Evolutionary conservation across 2,888 invertebrate species (phyloP), one percentile per base, ranked within the genome.

Genomic region (Encarsia formosa): DNA sequence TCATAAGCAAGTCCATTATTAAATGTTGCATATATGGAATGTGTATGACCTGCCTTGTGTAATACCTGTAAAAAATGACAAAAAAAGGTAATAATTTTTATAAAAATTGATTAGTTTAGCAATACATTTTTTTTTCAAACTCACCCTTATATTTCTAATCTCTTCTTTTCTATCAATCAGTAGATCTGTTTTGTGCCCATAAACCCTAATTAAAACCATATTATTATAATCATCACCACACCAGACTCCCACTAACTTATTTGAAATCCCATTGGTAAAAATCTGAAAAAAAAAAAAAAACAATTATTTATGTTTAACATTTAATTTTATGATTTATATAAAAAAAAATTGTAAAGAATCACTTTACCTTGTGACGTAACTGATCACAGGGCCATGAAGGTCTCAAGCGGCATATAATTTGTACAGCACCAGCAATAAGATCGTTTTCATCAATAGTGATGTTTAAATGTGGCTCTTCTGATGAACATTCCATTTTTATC

Each of bases 261-360:
- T 96, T 41, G 95, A 93, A 57, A 93, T 90, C 38, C 96, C 96
- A 80, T 94, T 91, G 58, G 92, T 94, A 75, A 96, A 93, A 68
- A 86, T 76, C 94, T 96, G 76, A 54, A 65, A 64, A 58, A 49
- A 19, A 38, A 38, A 44, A 31, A 9, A 15, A 24, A 31, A 34
- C 5, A 37, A 23, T 4, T 29, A 3, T 26, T 32, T 47, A n/a
- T 19, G 22, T 32, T 39, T 6, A 20, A 26, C 8, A 48, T 40
- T n/a, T 26, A 35, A 22, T 22, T 23, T 46, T 47, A 15, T 50
- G 3, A 34, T 18, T 22, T 37, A 47, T 13, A 18, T 18, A 37
- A 32, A 42, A 18, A 18, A 22, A n/a, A n/a, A n/a, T n/a, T n/a
- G 5, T 22, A 16, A 41, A 23, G 15, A 46, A 31, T 29, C 1